phyloP scores from a whole-genome alignment of 2,797 vertebrate species.

The Apogon talboti region DNA sequence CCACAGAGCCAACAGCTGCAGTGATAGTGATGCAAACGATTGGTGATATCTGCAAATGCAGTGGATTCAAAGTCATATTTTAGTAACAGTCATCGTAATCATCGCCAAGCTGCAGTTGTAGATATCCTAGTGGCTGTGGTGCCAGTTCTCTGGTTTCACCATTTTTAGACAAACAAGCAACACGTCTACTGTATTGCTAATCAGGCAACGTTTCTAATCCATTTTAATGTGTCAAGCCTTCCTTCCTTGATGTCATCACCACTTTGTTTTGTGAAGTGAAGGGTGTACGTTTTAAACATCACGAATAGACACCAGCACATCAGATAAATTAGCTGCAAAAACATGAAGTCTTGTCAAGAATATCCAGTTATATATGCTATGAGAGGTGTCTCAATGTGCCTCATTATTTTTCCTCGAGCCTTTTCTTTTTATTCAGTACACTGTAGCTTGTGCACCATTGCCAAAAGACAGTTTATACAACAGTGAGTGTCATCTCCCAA shows the following conservation, averaged over 20 bases:
- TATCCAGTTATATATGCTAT: not conserved
- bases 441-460: slow-evolving; percentile 6
- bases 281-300: slow-evolving; percentile 6
- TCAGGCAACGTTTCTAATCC: slow-evolving; percentile 35
- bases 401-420: slow-evolving; percentile 43
- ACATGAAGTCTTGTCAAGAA: slow-evolving; percentile 30
- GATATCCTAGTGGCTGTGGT: slow-evolving; percentile 26
- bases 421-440: slow-evolving; percentile 18
- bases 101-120: slow-evolving; percentile 35
- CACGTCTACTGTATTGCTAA: slow-evolving; percentile 33
- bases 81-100: slow-evolving; percentile 36
- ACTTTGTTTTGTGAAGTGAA: slow-evolving; percentile 12
- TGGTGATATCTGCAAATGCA: slow-evolving; percentile 26
- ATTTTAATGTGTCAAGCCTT: slow-evolving; percentile 29
- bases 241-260: slow-evolving; percentile 16
- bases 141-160: slow-evolving; percentile 38
- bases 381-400: slow-evolving; percentile 13
- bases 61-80: slow-evolving; percentile 36
- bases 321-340: slow-evolving; percentile 22
- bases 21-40: slow-evolving; percentile 11
- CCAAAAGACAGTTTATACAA: slow-evolving; percentile 43
- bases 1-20: slow-evolving; percentile 21
- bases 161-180: slow-evolving; percentile 41
- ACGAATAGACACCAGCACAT: not conserved
- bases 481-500: slow-evolving; percentile 25